Evolutionary conservation across 2,113 vertebrate species (phyloP), one percentile per base, ranked within the genome.

Genomic region (Corynorhinus townsendii): DNA sequence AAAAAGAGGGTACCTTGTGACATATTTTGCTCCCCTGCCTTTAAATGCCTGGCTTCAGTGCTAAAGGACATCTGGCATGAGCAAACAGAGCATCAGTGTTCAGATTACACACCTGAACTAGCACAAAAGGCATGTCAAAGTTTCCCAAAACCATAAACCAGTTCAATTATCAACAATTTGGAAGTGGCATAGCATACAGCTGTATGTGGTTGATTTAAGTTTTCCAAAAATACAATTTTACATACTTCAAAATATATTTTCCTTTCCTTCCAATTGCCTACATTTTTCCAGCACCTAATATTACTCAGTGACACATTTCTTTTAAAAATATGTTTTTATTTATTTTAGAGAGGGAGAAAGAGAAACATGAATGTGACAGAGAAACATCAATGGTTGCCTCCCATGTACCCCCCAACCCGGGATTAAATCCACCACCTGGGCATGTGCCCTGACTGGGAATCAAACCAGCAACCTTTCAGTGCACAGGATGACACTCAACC

Each of bases 1-100:
- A 97, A 93, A 94, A 96, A 83, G 49, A 47, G 11, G 45, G 30
- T 69, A 89, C 83, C 93, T 90, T 28, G 75, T 93, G 96, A 82
- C 49, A 76, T 19, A 56, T 11, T 62, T 43, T 35, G 30, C 43
- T 68, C 77, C 28, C 24, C 9, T 62, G 43, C 33, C 81, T 83
- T 83, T 69, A 35, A 64, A 49, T 45, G 52, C 62, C 45, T 1
- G 0, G 14, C 26, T 47, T 66, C 62, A 54, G 14, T 47, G 35
- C 24, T 62, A 40, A 49, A 86, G 72, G 83, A 49, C 33, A 8
- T n/a, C 17, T 71, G 35, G 38, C 28, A 0, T 0, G 0, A 3
- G 2, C 20, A 14, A 56, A n/a, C 5, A 35, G 14, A 5, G 8
- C 0, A 2, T 7, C 47, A 47, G 11, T 1, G 24, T 26, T 94